phyloP scores from a whole-genome alignment of 2,113 vertebrate species.

The Baryphthengus martii region DNA sequence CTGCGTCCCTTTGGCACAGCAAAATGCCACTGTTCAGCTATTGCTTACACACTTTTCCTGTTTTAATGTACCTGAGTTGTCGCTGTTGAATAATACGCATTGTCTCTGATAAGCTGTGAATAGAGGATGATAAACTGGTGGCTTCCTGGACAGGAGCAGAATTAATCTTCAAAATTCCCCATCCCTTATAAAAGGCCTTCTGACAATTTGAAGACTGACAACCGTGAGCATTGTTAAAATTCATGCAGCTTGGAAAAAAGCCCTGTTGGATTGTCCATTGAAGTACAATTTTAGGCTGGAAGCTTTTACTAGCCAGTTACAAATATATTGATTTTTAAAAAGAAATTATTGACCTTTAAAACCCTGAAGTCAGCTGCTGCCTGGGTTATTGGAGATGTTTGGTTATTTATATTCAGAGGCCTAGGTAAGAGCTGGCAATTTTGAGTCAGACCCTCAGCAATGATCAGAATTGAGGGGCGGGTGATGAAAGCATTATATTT shows the following conservation, averaged over 20 bases:
- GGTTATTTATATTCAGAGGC: background rate
- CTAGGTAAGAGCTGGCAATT: background rate
- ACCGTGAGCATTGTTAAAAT: background rate
- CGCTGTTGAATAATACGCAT: background rate
- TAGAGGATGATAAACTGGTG: background rate
- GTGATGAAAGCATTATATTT: background rate
- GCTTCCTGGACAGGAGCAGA: background rate
- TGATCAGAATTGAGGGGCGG: background rate
- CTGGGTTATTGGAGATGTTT: background rate
- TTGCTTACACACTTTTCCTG: background rate
- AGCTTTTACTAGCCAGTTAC: constrained; percentile 13
- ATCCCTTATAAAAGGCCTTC: background rate
- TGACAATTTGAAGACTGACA: background rate
- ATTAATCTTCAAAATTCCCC: constrained; percentile 12
- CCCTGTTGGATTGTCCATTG: background rate
- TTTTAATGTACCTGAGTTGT: background rate
- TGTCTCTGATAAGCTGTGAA: background rate
- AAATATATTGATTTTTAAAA: constrained; percentile 31
- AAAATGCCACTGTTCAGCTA: background rate
- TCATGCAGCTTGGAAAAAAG: background rate
- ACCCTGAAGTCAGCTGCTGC: background rate
- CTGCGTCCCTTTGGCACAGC: background rate
- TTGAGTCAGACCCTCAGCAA: background rate
- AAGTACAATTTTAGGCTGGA: constrained; percentile 1
- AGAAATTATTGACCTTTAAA: constrained; percentile 45